These are phyloP conservation scores for Chaetura pelagica DNA, from an alignment of 2,113 vertebrate genomes.

Conservation along the genomic window DNA sequence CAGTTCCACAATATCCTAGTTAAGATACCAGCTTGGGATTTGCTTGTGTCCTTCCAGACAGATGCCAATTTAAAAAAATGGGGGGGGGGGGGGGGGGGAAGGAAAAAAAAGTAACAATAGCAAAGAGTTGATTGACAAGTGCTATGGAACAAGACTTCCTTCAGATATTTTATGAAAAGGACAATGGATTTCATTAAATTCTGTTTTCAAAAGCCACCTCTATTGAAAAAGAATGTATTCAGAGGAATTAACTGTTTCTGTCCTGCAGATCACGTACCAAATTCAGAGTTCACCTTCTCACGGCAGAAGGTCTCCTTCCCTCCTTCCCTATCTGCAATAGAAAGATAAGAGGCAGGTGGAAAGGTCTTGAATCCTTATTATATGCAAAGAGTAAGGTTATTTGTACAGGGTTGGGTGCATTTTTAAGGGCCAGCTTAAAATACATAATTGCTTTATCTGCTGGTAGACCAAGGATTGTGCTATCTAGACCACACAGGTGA, in stretches of 20 bases:
- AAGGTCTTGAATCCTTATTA: neutral
- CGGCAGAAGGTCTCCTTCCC: neutral
- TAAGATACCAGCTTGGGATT: slow-evolving; percentile 57
- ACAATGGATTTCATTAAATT: slow-evolving; percentile 69
- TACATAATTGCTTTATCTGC: slow-evolving; percentile 11
- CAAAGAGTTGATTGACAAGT: slow-evolving; percentile 63
- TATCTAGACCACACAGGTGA: neutral
- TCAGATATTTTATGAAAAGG: slow-evolving; percentile 72
- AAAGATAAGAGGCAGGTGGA: slow-evolving; percentile 42
- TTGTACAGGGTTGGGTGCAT: neutral
- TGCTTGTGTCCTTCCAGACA: slow-evolving; percentile 63
- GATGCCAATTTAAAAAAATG: slow-evolving; percentile 37
- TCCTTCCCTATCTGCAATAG: neutral
- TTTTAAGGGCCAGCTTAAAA: slow-evolving; percentile 37
- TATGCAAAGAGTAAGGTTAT: neutral
- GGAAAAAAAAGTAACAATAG: slow-evolving; percentile 10
- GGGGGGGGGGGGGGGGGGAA: neutral
- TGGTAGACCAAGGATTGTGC: neutral
- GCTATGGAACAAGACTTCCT: slow-evolving; percentile 49
- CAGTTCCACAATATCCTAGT: neutral
- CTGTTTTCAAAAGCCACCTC: slow-evolving; percentile 57
- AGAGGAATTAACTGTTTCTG: slow-evolving; percentile 63
- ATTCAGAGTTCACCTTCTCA: neutral
- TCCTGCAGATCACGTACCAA: neutral
- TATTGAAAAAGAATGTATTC: slow-evolving; percentile 45